These are phyloP conservation scores for Achroia grisella DNA, from an alignment of 1,140 invertebrate genomes.

Conservation along the genomic window DNA sequence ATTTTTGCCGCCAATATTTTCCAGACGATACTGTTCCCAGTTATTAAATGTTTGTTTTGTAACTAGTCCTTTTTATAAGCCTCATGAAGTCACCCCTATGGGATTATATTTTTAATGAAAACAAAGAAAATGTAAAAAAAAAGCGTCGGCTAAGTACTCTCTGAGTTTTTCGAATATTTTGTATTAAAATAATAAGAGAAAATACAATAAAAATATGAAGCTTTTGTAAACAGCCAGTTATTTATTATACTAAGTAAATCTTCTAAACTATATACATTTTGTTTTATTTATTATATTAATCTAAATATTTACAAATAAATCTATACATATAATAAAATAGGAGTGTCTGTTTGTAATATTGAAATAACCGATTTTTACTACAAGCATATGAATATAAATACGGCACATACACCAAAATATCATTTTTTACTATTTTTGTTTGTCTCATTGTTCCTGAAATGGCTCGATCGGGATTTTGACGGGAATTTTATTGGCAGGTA, in stretches of 20 bases:
- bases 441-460: too few relatives aligned
- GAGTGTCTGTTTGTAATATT: too few relatives aligned
- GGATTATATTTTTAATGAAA: conserved; percentile 23
- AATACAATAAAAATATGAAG: conserved; percentile 35
- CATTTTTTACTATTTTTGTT: too few relatives aligned
- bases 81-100: conserved; percentile 4
- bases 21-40: conserved; percentile 11
- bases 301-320: too few relatives aligned
- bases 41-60: conserved; percentile 25
- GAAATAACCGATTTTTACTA: too few relatives aligned
- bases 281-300: conserved; percentile 26
- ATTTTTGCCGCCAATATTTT: not conserved
- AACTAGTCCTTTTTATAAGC: conserved; percentile 54
- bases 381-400: too few relatives aligned
- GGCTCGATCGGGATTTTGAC: too few relatives aligned
- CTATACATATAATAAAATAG: too few relatives aligned
- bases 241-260: conserved; percentile 66
- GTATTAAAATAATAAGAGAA: conserved; percentile 32
- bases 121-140: conserved; percentile 18
- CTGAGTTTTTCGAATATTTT: conserved; percentile 38
- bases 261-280: conserved; percentile 31
- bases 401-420: too few relatives aligned
- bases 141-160: conserved; percentile 22
- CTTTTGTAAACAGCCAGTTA: conserved; percentile 66
- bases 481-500: too few relatives aligned